Percentiles rank a stretch among this genome's conserved stretches.
phyloP scores from a whole-genome alignment of 2,888 invertebrate genomes.

The Sepiola atlantica region DNA sequence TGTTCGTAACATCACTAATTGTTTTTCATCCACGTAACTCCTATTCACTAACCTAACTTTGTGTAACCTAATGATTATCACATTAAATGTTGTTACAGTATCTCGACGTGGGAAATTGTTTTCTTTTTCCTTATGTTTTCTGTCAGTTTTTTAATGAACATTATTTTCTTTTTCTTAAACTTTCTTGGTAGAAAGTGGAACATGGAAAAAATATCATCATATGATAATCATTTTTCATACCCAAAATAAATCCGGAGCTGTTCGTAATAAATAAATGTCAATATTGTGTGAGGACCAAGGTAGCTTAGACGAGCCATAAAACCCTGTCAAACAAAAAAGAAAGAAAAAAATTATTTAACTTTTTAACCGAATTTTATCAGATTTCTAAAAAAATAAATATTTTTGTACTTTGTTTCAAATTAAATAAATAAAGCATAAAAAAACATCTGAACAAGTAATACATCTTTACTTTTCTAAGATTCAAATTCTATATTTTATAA shows the following conservation, averaged over 20 bases:
- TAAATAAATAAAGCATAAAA: neutral
- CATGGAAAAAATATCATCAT: neutral
- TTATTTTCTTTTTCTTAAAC: too few species aligned
- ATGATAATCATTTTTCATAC: neutral
- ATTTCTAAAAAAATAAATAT: neutral
- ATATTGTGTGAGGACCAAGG: neutral
- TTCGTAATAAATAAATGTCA: neutral
- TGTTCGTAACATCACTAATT: too few species aligned
- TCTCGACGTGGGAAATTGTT: too few species aligned
- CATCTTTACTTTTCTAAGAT: too few species aligned
- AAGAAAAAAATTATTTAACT: neutral
- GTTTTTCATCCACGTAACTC: too few species aligned
- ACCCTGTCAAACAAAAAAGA: neutral
- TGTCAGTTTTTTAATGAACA: too few species aligned
- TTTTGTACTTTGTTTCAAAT: neutral
- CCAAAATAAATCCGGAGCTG: neutral
- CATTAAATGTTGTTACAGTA: too few species aligned
- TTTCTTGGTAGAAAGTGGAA: neutral
- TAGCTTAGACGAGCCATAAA: neutral
- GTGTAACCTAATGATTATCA: too few species aligned
- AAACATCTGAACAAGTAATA: too few species aligned
- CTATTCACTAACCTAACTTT: too few species aligned
- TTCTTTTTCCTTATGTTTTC: too few species aligned
- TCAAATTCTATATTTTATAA: too few species aligned
- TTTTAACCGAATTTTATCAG: neutral